Percentiles rank a stretch among this genome's conserved stretches.
These are phyloP conservation scores for Periophthalmus magnuspinnatus DNA, from an alignment of 2,797 vertebrate genomes.

Conservation along the genomic window DNA sequence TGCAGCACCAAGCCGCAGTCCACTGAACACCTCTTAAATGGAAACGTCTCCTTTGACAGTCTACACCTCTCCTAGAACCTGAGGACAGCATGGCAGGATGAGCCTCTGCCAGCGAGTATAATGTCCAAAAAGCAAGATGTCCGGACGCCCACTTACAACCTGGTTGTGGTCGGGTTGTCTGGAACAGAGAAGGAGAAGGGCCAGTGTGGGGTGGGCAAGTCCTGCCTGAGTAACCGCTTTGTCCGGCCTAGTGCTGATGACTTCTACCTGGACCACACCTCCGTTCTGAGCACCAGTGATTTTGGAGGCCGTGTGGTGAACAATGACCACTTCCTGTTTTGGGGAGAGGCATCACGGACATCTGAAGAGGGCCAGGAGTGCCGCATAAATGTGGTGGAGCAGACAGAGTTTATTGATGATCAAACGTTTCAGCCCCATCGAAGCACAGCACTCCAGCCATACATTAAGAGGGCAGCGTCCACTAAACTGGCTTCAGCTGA, in stretches of 20 bases:
- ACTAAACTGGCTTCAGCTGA: constrained; percentile 95
- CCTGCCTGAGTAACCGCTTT: constrained; percentile 95
- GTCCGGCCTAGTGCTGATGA: constrained; percentile 93
- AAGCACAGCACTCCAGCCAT: constrained; percentile 95
- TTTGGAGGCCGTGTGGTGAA: constrained; percentile 97
- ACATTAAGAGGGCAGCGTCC: constrained; percentile 93
- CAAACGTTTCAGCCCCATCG: constrained; percentile 98
- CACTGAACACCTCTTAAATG: constrained; percentile 64
- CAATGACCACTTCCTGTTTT: constrained; percentile 98
- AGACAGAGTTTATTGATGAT: constrained; percentile 98
- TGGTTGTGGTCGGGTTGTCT: constrained; percentile 94
- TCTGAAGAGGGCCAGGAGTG: constrained; percentile 92
- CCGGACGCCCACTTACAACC: constrained; percentile 92
- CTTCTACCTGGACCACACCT: constrained; percentile 96
- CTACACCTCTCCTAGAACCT: constrained; percentile 71
- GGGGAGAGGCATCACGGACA: constrained; percentile 88
- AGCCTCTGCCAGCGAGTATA: constrained; percentile 82
- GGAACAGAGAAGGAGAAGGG: constrained; percentile 99
- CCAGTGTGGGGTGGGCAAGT: constrained; percentile 96
- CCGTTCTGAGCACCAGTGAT: constrained; percentile 97
- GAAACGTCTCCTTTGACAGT: constrained; percentile 62
- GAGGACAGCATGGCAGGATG: constrained; percentile 87
- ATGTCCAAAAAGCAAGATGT: constrained; percentile 99
- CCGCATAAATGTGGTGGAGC: constrained; percentile 92
- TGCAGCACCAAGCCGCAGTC: constrained; percentile 65